phyloP scores from a whole-genome alignment of 2,797 vertebrate genomes.

The Galagoides demidoff region DNA sequence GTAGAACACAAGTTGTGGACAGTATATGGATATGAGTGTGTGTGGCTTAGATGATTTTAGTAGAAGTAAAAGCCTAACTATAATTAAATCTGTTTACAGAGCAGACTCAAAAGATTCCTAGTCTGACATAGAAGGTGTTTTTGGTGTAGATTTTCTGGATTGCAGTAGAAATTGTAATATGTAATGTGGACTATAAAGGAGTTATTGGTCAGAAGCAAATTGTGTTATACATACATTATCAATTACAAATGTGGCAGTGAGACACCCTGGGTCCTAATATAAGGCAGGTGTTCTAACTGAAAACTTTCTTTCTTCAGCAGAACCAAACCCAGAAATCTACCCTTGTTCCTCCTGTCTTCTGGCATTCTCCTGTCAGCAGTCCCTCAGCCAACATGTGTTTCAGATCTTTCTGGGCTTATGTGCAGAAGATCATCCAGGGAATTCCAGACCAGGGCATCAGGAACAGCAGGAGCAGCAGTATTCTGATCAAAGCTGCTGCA shows the following conservation, averaged over 20 bases:
- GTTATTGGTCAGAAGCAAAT: not conserved
- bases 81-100: not conserved
- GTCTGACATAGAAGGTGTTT: not conserved
- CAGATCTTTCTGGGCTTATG: not conserved
- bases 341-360: slow-evolving; percentile 3
- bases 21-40: not conserved
- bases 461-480: not conserved
- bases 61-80: not conserved
- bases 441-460: not conserved
- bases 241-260: not conserved
- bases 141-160: not conserved
- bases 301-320: not conserved
- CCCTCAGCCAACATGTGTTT: not conserved
- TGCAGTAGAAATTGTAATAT: not conserved
- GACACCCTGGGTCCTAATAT: not conserved
- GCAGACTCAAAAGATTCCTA: not conserved
- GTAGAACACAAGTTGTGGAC: not conserved
- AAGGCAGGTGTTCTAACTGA: not conserved
- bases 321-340: not conserved
- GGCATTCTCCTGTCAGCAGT: not conserved
- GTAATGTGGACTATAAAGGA: not conserved
- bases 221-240: not conserved
- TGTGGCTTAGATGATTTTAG: not conserved
- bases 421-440: not conserved
- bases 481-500: not conserved